Percentiles rank a stretch among this genome's conserved stretches.
Conservation (phyloP, 1,140 invertebrate genomes). For the Listronotus oregonensis region DNA sequence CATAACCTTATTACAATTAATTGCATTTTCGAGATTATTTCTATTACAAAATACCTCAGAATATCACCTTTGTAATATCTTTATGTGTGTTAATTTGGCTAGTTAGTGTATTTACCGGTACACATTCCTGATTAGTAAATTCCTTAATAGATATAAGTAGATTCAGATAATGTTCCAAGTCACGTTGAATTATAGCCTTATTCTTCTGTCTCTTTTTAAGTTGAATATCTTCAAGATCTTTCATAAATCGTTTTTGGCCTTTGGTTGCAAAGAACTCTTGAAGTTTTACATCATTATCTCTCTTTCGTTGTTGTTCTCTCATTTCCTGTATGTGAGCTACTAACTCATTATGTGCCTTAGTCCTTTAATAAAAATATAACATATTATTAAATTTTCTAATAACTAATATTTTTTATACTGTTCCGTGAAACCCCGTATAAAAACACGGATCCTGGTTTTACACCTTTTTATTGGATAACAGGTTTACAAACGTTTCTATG, state of each 20-base stretch:
- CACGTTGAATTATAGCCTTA: slow-evolving; percentile 70
- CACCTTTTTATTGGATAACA: too few relatives aligned
- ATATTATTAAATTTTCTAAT: too few relatives aligned
- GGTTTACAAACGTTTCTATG: too few relatives aligned
- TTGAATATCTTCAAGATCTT: slow-evolving; percentile 73
- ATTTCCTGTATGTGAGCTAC: slow-evolving; percentile 65
- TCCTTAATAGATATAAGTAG: slow-evolving; percentile 74
- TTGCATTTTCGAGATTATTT: too few relatives aligned
- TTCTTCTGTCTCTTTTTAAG: slow-evolving; percentile 65
- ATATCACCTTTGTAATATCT: too few relatives aligned
- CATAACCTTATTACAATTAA: too few relatives aligned
- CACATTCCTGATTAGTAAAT: slow-evolving; percentile 18
- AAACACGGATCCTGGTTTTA: too few relatives aligned
- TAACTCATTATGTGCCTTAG: slow-evolving; percentile 65
- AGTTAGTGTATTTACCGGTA: slow-evolving; percentile 26
- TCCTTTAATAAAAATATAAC: slow-evolving; percentile 51
- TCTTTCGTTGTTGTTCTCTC: slow-evolving; percentile 78
- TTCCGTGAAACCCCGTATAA: too few relatives aligned
- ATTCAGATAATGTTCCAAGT: slow-evolving; percentile 70
- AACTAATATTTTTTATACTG: too few relatives aligned
- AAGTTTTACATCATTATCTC: slow-evolving; percentile 83
- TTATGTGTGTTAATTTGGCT: too few relatives aligned
- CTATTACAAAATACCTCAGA: too few relatives aligned
- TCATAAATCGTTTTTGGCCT: slow-evolving; percentile 78
- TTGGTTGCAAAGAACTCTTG: slow-evolving; percentile 84